Conservation (phyloP, 2,113 vertebrate species). For the Seriola quinqueradiata region DNA sequence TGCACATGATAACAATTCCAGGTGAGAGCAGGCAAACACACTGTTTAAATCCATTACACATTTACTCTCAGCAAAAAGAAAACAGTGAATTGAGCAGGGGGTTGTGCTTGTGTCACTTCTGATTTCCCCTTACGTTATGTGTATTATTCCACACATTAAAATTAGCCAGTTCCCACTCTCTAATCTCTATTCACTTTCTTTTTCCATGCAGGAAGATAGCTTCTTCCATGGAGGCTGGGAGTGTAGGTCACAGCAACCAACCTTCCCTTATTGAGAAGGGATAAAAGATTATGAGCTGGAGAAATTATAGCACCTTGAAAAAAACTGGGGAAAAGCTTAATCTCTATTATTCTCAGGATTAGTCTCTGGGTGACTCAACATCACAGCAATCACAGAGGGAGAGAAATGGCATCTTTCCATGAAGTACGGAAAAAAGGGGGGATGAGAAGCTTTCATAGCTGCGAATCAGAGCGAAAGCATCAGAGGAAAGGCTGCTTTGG, state of each 20-base stretch:
- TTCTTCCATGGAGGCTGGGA: constrained; percentile 35
- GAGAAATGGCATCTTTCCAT: constrained; percentile 66
- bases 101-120: not conserved
- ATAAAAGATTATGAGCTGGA: constrained; percentile 68
- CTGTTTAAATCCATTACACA: not conserved
- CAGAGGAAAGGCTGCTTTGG: constrained; percentile 49
- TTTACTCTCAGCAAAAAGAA: not conserved
- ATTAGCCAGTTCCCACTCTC: constrained; percentile 25
- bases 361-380: constrained; percentile 76
- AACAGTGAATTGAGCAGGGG: not conserved
- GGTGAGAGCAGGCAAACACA: not conserved
- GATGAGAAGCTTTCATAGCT: constrained; percentile 51
- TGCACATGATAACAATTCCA: not conserved
- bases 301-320: constrained; percentile 69
- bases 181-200: constrained; percentile 53
- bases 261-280: constrained; percentile 43
- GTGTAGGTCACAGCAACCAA: constrained; percentile 62
- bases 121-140: not conserved
- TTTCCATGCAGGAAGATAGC: constrained; percentile 38
- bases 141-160: constrained; percentile 45
- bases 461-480: constrained; percentile 53
- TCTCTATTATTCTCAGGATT: constrained; percentile 78
- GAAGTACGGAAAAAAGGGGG: constrained; percentile 12
- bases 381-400: constrained; percentile 58
- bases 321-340: constrained; percentile 56